Base-by-base conservation (phyloP, 2,888 invertebrate genomes). In the Cryptocephalus moraei region DNA sequence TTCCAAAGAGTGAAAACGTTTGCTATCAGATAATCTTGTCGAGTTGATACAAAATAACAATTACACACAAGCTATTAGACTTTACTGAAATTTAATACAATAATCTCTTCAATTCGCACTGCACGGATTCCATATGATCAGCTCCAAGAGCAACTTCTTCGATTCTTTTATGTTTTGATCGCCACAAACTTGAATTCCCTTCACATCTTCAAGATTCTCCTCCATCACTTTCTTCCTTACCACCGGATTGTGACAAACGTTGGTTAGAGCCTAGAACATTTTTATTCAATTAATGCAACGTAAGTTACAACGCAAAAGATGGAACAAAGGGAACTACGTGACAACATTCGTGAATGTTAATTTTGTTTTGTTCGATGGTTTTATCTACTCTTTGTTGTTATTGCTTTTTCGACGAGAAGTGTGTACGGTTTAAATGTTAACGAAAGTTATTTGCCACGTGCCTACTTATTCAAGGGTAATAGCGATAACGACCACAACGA, bases 171-270 rank as follows among this genome's bases (percentile, higher is more conserved):
- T 39, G 39, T 55, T 52, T 32, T 53, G 49, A 22, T 57, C 53
- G 4, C 48, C 47, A 9, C 44, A 51, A 32, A 56, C 43, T 33
- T 54, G 47, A n/a, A 63, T 57, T 13, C 39, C 41, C 41, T 55
- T 49, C 4, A 64, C 31, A 36, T 54, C 52, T 32, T 55, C 41
- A 36, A 55, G 50, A 51, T 62, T 56, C 9, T 59, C 55, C 11
- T 54, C 42, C 3, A 45, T 44, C 6, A 64, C 54, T 39, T 56
- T 46, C 40, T 56, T 54, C 32, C 60, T 49, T 34, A 62, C 49
- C 9, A 46, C 47, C 1, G 63, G 63, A 48, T 63, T 61, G 46
- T 62, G 62, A 46, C 60, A 62, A 8, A 64, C 58, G 49, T 59
- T 61, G 1, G 62, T 60, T 39, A 64, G 44, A 32, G 63, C 60